Base-by-base conservation (phyloP, 92 coral and sea anemone species). In the Anthopleura xanthogrammica region DNA sequence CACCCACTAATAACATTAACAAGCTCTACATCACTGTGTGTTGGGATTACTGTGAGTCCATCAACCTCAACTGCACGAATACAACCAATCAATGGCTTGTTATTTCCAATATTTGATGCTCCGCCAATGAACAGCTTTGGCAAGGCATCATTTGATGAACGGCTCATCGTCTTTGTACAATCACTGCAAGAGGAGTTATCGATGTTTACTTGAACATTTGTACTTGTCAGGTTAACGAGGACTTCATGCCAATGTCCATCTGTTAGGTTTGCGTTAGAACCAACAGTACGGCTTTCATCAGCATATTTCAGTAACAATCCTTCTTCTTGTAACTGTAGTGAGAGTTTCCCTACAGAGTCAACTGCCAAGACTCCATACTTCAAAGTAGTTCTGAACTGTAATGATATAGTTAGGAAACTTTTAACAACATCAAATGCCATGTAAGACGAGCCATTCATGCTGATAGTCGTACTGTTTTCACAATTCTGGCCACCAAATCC, bases 401-500 rank as follows among this genome's bases (percentile, higher is more conserved):
- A 86, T n/a, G 93, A 92, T 22, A 96, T 24, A 70, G 87, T 85
- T 60, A 91, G 75, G 9, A 46, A 41, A 13, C 24, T 60, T 68
- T 76, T 84, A 52, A 80, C 78, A 41, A 92, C 65, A 40, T 70
- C 78, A 60, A 94, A 41, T 11, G 79, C 86, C 99, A 96, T 92
- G 68, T 80, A 87, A 14, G 98, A 92, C 3, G 95, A 84, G 54
- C 96, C 99, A 82, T 88, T 91, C 81, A 96, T 85, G 20, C 99
- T 91, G 24, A 96, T 66, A 16, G 98, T 94, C 7, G 99, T 96
- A 65, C 86, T 84, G 58, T 96, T 89, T 82, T 85, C 88, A 75
- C 99, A 96, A 57, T 56, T 89, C 60, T 77, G 12, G 48, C 99
- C 99, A 60, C 94, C 93, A 78, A 88, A 96, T 39, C 98, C 98